Evolutionary conservation across 2,113 vertebrate genomes (phyloP).

Genomic region (Hassar affinis): DNA sequence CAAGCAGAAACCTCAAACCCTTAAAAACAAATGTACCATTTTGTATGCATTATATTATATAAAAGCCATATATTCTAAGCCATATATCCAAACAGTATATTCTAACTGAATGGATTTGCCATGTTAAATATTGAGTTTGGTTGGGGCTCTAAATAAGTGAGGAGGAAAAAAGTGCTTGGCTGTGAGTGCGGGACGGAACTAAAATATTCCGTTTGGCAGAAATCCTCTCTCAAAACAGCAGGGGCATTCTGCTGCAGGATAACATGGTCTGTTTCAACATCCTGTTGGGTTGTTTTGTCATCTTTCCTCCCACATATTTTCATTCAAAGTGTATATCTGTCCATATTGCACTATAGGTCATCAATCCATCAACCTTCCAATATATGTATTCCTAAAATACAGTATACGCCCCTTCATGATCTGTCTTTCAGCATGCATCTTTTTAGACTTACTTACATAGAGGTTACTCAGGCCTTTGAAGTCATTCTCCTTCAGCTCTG

Average conservation of each 20-base stretch:
- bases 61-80: no score
- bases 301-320: neutral
- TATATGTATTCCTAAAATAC: neutral
- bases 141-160: conserved; percentile 49
- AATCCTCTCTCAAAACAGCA: conserved; percentile 28
- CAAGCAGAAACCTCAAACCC: neutral
- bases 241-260: conserved; percentile 47
- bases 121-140: conserved; percentile 70
- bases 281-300: conserved; percentile 38
- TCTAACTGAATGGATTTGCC: conserved; percentile 55
- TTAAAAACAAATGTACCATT: neutral
- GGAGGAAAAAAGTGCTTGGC: conserved; percentile 49
- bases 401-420: neutral
- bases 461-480: conserved; percentile 85
- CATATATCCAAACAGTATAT: conserved; percentile 45
- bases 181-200: conserved; percentile 52
- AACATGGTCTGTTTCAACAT: conserved; percentile 42
- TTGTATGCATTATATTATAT: neutral
- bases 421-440: neutral
- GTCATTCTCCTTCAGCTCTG: conserved; percentile 84
- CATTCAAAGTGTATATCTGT: neutral
- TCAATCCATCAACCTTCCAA: conserved; percentile 9
- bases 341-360: neutral
- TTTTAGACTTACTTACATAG: conserved; percentile 74
- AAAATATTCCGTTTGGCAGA: conserved; percentile 60